A percentile compares a stretch with the other conserved stretches of the same genome.
Evolutionary conservation across 2,888 invertebrate species (phyloP).

Genomic region (Drosophila rubida): DNA sequence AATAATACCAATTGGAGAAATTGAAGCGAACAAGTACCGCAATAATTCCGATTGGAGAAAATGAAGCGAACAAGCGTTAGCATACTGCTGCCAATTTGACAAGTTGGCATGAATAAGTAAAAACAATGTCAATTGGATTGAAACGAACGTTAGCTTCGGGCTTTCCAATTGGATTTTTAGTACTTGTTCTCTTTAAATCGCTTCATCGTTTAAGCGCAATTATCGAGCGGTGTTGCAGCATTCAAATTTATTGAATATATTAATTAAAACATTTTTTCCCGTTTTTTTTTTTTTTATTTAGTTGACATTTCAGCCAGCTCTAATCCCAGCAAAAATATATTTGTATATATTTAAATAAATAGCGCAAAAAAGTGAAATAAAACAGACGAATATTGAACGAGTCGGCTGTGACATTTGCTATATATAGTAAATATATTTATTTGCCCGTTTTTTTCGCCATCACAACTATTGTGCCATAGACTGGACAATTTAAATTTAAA

Average conservation of each 20-base stretch:
- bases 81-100: no score
- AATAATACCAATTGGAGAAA: no score
- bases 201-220: not conserved
- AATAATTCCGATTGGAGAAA: no score
- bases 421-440: not conserved
- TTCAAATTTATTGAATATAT: constrained; percentile 5
- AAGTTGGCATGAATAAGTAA: no score
- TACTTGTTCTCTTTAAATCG: not conserved
- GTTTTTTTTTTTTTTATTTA: not conserved
- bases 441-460: constrained; percentile 27
- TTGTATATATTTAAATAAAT: not conserved
- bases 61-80: no score
- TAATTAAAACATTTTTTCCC: constrained; percentile 24
- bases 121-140: no score
- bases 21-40: no score
- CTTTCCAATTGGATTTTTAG: not conserved
- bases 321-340: constrained; percentile 1
- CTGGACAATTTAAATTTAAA: not conserved
- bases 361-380: not conserved
- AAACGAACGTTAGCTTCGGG: no score
- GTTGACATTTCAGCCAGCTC: constrained; percentile 19
- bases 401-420: constrained; percentile 16
- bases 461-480: not conserved
- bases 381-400: constrained; percentile 16
- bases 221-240: not conserved